Evolutionary conservation across 2,797 vertebrate genomes (phyloP).

Genomic region (Pitangus sulphuratus): DNA sequence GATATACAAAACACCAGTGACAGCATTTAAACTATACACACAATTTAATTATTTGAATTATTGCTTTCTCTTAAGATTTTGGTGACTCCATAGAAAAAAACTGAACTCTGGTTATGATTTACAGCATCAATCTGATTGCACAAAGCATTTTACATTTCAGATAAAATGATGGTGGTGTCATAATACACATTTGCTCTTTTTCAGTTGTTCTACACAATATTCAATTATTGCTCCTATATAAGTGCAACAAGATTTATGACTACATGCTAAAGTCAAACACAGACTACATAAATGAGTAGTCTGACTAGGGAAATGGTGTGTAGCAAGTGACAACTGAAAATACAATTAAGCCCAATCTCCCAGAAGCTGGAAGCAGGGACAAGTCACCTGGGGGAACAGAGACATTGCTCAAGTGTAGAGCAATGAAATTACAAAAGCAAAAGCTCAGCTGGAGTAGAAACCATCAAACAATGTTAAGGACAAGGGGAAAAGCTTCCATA

Average conservation of each 20-base stretch:
- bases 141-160: neutral
- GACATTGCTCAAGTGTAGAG: neutral
- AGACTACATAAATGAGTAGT: neutral
- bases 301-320: neutral
- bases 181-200: neutral
- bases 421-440: neutral
- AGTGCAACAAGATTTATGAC: neutral
- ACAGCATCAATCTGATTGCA: neutral
- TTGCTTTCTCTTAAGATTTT: neutral
- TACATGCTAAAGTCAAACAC: neutral
- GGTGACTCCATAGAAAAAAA: neutral
- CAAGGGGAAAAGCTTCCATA: neutral
- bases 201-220: neutral
- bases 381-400: neutral
- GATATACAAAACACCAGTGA: neutral
- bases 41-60: neutral
- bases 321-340: neutral
- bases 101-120: neutral
- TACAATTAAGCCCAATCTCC: neutral
- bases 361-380: neutral
- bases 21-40: neutral
- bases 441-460: neutral
- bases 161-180: neutral
- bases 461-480: neutral
- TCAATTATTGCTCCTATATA: neutral